These are phyloP conservation scores for Stomatorhinus ivindoensis DNA, from an alignment of 2,113 vertebrate genomes.

Conservation along the genomic window DNA sequence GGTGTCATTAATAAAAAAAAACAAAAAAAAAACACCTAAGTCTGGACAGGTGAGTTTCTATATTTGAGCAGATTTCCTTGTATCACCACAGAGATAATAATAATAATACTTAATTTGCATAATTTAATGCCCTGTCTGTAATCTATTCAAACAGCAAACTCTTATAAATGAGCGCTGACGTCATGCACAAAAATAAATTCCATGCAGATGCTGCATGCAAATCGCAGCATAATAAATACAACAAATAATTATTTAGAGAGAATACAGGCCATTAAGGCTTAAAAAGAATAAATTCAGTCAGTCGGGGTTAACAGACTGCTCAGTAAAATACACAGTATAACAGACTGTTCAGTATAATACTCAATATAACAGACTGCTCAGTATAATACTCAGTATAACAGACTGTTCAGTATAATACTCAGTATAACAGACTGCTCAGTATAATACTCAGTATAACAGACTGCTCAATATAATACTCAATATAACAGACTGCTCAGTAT, in stretches of 20 bases:
- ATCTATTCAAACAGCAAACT: background rate
- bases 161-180: background rate
- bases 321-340: background rate
- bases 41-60: conserved; percentile 16
- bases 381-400: background rate
- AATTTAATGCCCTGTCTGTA: background rate
- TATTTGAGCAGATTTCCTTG: background rate
- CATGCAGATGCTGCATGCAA: conserved; percentile 23
- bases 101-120: background rate
- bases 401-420: background rate
- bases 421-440: background rate
- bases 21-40: background rate
- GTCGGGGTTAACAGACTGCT: background rate
- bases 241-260: conserved; percentile 36
- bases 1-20: conserved; percentile 25
- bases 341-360: too few species aligned
- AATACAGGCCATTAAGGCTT: conserved; percentile 18
- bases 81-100: background rate
- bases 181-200: background rate
- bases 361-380: background rate
- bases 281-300: background rate
- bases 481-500: background rate
- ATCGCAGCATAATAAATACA: conserved; percentile 1
- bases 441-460: background rate
- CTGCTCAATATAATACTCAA: background rate